These are phyloP conservation scores for Trichoplax adhaerens DNA, from an alignment of 37 sponge, comb jelly and placozoan species.

Conservation along the genomic window DNA sequence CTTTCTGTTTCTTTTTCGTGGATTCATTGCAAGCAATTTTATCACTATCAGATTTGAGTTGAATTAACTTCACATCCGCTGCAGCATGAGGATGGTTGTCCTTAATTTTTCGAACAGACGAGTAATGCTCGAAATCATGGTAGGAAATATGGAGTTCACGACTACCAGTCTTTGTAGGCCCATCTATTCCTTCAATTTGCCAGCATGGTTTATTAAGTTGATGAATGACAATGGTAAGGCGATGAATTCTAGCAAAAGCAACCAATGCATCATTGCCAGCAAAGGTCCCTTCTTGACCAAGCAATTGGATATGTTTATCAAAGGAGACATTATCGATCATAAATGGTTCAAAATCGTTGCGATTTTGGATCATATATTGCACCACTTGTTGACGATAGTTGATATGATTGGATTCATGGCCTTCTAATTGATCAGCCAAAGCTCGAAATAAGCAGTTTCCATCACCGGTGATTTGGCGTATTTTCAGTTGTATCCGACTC, in stretches of 20 bases:
- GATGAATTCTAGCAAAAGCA: slow-evolving; percentile 31
- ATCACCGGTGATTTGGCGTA: too few relatives aligned
- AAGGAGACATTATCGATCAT: slow-evolving; percentile 39
- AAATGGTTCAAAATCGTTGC: slow-evolving; percentile 49
- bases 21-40: too few relatives aligned
- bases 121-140: slow-evolving; percentile 57
- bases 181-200: slow-evolving; percentile 28
- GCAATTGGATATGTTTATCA: slow-evolving; percentile 31
- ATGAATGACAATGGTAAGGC: slow-evolving; percentile 43
- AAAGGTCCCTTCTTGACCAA: slow-evolving; percentile 39
- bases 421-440: slow-evolving; percentile 47
- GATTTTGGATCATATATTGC: slow-evolving; percentile 36
- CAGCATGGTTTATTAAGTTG: slow-evolving; percentile 39
- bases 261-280: slow-evolving; percentile 72
- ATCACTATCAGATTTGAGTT: too few relatives aligned
- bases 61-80: too few relatives aligned
- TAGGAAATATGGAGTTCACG: slow-evolving; percentile 46
- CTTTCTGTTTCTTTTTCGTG: too few relatives aligned
- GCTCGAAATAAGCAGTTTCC: slow-evolving; percentile 73
- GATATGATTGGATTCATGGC: slow-evolving; percentile 14
- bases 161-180: neutral
- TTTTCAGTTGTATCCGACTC: too few relatives aligned
- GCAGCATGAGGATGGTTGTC: too few relatives aligned
- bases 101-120: slow-evolving; percentile 19
- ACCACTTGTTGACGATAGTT: slow-evolving; percentile 25